Evolutionary conservation across 1,140 invertebrate genomes (phyloP), one percentile per base, ranked within the genome.

Genomic region (Hycleus cichorii): DNA sequence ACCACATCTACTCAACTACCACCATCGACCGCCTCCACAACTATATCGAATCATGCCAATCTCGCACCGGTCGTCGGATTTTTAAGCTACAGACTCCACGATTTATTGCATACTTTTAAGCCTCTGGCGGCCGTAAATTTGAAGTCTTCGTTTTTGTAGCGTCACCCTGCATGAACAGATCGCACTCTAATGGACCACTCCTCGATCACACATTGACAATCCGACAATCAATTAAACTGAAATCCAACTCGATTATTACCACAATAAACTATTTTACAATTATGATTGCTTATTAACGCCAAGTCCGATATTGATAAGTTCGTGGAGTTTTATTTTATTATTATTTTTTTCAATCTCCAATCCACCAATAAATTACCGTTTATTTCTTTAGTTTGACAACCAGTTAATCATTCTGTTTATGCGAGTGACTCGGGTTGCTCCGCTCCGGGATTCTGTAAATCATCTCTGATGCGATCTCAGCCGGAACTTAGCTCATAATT

Each of bases 301-400:
- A 61, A 65, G 32, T 32, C 32, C 32, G 66, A 69, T 72, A 72
- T 72, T 72, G 70, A 72, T 72, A 72, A 72, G 69, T 72, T 69
- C 69, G 62, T 66, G 60, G 67, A 71, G 64, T 70, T 69, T 65
- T 67, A 18, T 18, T 18, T 18, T 18, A 18, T 18, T 18, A 18
- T 18, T 18, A 18, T 18, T 18, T 18, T 67, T 63, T 62, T 64
- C 59, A 60, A 68, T 32, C 32, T 32, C 32, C 4, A 32, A 32
- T 32, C 32, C 32, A 32, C 68, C 67, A 57, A 72, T 72, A 72
- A 72, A 72, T 72, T 67, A 70, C 32, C 69, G 65, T 70, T 71
- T 71, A 71, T 71, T 71, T 69, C 69, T 71, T 70, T 71, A 70
- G 69, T 71, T 71, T 71, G 69, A 71, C 69, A 69, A 61, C 65